Conservation (phyloP, 2,113 vertebrate genomes). For the Sylvietta virens region DNA sequence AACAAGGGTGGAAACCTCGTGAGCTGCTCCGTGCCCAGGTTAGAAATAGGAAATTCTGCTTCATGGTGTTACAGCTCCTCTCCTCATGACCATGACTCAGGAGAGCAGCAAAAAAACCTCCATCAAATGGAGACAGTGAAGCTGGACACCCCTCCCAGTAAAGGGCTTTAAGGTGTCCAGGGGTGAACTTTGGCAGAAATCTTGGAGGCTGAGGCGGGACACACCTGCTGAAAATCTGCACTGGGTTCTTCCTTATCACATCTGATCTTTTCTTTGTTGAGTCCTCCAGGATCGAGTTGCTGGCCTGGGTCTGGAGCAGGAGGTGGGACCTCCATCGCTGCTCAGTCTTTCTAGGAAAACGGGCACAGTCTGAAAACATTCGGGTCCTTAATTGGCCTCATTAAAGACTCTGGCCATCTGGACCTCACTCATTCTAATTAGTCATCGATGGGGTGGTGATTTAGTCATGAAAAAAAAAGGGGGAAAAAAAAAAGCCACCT, state of each 20-base stretch:
- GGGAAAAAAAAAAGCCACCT: neutral
- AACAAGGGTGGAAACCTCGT: constrained; percentile 59
- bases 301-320: neutral
- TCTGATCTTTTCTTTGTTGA: neutral
- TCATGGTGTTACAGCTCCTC: neutral
- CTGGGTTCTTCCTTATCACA: neutral
- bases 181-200: neutral
- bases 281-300: neutral
- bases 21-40: constrained; percentile 43
- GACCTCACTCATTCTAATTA: constrained; percentile 46
- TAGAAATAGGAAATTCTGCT: constrained; percentile 32
- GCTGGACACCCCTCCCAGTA: neutral
- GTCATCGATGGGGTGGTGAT: neutral
- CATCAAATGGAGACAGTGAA: neutral
- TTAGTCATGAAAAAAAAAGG: neutral
- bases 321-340: neutral
- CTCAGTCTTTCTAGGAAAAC: constrained; percentile 51
- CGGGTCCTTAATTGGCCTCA: constrained; percentile 26
- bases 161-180: neutral
- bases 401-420: constrained; percentile 28
- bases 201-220: neutral
- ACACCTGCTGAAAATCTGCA: neutral
- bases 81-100: constrained; percentile 52
- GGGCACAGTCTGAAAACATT: neutral
- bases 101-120: neutral